These are phyloP conservation scores for Stomatorhinus ivindoensis DNA, from an alignment of 2,113 vertebrate genomes.

Conservation along the genomic window DNA sequence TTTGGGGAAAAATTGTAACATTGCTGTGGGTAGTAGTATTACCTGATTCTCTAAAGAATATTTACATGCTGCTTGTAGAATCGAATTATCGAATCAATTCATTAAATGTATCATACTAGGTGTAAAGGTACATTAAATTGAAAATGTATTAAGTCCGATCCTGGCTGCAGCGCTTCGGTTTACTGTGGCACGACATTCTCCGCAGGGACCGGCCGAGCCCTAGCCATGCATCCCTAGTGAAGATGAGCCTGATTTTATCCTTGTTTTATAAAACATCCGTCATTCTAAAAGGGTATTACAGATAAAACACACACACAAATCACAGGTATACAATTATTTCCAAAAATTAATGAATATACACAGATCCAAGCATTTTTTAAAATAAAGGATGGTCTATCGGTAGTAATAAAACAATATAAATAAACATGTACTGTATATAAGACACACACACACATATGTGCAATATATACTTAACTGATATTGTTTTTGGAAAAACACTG, in stretches of 20 bases:
- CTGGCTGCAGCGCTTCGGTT: background rate
- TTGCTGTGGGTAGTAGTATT: background rate
- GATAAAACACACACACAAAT: background rate
- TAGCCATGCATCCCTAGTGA: background rate
- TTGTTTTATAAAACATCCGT: background rate
- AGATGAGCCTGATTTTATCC: background rate
- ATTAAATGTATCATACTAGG: background rate
- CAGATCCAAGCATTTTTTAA: background rate
- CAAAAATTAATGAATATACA: background rate
- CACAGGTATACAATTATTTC: background rate
- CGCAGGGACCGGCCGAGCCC: background rate
- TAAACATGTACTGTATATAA: no score
- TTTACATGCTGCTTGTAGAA: background rate
- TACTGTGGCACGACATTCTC: background rate
- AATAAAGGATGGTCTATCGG: background rate
- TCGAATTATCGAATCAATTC: background rate
- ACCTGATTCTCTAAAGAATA: background rate
- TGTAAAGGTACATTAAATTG: background rate
- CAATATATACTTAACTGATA: background rate
- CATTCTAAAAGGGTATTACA: background rate
- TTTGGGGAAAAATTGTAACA: background rate
- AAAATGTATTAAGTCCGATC: background rate
- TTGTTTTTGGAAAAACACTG: background rate
- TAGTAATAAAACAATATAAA: background rate
- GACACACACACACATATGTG: no score